Evolutionary conservation across 2,797 vertebrate species (phyloP).

Genomic region (Rhinichthys osculus): DNA sequence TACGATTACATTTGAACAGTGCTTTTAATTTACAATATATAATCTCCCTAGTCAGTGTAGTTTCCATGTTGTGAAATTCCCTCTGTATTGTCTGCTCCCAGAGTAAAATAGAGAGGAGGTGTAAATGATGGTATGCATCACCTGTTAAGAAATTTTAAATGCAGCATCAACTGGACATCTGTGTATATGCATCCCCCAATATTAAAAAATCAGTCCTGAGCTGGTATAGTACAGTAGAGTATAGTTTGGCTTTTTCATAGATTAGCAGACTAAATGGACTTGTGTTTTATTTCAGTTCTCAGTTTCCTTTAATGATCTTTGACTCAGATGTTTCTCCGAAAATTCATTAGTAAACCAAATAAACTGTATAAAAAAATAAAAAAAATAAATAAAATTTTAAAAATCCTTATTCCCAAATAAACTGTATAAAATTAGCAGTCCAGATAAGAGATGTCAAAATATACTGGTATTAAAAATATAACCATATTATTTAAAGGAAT

Average conservation of each 20-base stretch:
- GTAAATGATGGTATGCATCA: neutral
- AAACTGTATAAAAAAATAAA: too few relatives aligned
- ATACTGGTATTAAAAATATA: neutral
- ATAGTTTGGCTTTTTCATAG: neutral
- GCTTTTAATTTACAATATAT: neutral
- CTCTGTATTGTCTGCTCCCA: neutral
- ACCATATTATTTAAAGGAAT: neutral
- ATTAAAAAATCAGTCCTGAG: neutral
- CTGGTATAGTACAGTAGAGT: neutral
- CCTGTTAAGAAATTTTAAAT: neutral
- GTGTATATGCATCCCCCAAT: neutral
- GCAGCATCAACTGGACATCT: neutral
- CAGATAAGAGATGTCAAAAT: neutral
- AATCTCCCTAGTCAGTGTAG: constrained; percentile 1
- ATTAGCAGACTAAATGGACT: neutral
- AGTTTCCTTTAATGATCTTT: neutral
- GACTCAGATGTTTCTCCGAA: neutral
- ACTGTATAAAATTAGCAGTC: neutral
- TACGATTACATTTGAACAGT: neutral
- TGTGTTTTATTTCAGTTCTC: neutral
- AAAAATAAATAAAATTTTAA: too few relatives aligned
- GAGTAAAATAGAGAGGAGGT: constrained; percentile 2
- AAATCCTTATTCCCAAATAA: neutral
- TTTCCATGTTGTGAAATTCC: neutral
- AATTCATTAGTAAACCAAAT: neutral